Conservation (phyloP, 2,113 vertebrate genomes). For the Pelodiscus sinensis region DNA sequence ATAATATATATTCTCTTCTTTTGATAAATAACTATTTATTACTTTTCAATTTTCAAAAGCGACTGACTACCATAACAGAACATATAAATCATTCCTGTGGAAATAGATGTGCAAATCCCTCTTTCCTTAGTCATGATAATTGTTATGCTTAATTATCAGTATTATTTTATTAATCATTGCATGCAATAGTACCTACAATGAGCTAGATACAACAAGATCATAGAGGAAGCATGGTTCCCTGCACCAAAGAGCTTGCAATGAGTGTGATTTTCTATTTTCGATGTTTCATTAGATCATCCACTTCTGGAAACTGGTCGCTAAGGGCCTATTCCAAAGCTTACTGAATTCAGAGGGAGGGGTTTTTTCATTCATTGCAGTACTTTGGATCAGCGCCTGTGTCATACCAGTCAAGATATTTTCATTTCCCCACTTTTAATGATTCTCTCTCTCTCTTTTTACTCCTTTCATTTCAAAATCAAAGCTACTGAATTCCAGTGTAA, state of each 20-base stretch:
- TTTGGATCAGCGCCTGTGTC: background rate
- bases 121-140: background rate
- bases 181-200: background rate
- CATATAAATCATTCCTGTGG: background rate
- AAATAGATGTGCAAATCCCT: background rate
- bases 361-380: background rate
- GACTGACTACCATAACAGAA: background rate
- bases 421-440: background rate
- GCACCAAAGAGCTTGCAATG: background rate
- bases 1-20: background rate
- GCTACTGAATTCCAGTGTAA: accelerated
- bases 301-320: slow-evolving; percentile 2
- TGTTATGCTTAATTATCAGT: accelerated
- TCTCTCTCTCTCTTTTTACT: background rate
- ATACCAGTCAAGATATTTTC: background rate
- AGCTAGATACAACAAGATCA: background rate
- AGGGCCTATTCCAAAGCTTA: accelerated
- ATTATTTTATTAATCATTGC: background rate
- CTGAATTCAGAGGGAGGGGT: background rate
- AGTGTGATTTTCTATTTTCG: background rate
- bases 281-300: background rate
- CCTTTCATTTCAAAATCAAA: background rate
- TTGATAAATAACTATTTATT: background rate
- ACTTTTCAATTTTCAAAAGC: background rate
- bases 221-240: background rate